These are phyloP conservation scores for Hippocampus barbouri DNA, from an alignment of 2,113 vertebrate genomes.

Conservation along the genomic window DNA sequence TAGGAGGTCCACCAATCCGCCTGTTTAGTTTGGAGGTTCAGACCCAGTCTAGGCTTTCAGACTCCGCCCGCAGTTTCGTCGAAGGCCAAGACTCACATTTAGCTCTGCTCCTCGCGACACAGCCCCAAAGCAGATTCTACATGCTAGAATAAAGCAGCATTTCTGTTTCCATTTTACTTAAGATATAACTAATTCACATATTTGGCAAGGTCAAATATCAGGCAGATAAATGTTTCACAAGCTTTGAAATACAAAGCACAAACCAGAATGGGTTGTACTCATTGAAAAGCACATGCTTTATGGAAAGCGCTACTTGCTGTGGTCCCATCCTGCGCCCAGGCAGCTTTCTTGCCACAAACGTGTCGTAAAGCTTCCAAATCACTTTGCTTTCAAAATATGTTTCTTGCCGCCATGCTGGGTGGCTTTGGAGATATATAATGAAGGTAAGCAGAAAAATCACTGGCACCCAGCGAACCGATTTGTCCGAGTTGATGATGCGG, in stretches of 20 bases:
- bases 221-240: background rate
- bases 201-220: background rate
- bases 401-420: slow-evolving; percentile 86
- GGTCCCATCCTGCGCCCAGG: slow-evolving; percentile 6
- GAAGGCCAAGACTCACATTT: slow-evolving; percentile 46
- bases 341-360: slow-evolving; percentile 11
- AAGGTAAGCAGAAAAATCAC: slow-evolving; percentile 93
- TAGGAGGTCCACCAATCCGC: slow-evolving; percentile 4
- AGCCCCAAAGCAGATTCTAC: background rate
- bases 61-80: slow-evolving; percentile 27
- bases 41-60: slow-evolving; percentile 39
- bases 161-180: background rate
- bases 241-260: slow-evolving; percentile 20
- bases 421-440: slow-evolving; percentile 93
- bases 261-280: slow-evolving; percentile 43
- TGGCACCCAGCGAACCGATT: slow-evolving; percentile 84
- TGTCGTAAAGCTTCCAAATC: slow-evolving; percentile 83
- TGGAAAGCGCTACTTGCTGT: slow-evolving; percentile 7
- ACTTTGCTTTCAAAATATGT: slow-evolving; percentile 95
- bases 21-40: slow-evolving; percentile 52
- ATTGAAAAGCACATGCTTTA: slow-evolving; percentile 49
- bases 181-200: background rate
- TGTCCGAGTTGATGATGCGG: slow-evolving; percentile 84
- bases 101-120: slow-evolving; percentile 17
- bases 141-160: background rate